Base-by-base conservation (phyloP, 2,888 invertebrate genomes). In the Catotricha subobsoleta region DNA sequence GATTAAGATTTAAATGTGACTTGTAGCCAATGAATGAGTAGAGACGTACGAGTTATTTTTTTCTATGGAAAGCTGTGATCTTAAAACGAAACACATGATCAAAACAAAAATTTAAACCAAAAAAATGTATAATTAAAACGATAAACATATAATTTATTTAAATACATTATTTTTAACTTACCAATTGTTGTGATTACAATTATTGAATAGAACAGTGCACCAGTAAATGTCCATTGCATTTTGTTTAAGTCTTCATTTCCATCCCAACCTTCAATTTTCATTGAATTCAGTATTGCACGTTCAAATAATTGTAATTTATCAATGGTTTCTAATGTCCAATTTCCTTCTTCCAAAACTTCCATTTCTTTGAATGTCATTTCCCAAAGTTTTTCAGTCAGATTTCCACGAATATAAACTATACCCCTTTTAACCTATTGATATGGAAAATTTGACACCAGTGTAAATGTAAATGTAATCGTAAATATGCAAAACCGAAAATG, bases 171-270 rank as follows among this genome's bases (percentile, higher is more conserved):
- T 7, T 28, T 28, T 10, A 19, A n/a, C 76, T 72, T 57, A 90
- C 91, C 92, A 49, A 92, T 92, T 27, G 92, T 92, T 41, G 92
- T 92, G 60, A 92, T 92, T 49, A 92, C 90, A 51, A 92, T 88
- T 56, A 94, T 91, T 50, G 90, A 90, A 67, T 91, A 92, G 65
- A 92, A 86, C 16, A 94, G 69, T 0, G 91, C 84, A 12, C 91
- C 91, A 18, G 79, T 79, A 62, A 80, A 80, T 35, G 84, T 83
- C 87, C 88, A 86, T 59, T 87, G 84, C 43, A 70, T 66, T 55
- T 67, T 67, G 2, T 64, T 62, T 37, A 65, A 59, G 51, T 71
- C 72, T 59, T 76, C 76, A 52, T 73, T 18, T 9, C 90, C 90
- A 56, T 90, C 86, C 86, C 88, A 90, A 4, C 91, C 91, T 44